phyloP scores from a whole-genome alignment of 1,140 invertebrate genomes.

The Heliothis subflexa region DNA sequence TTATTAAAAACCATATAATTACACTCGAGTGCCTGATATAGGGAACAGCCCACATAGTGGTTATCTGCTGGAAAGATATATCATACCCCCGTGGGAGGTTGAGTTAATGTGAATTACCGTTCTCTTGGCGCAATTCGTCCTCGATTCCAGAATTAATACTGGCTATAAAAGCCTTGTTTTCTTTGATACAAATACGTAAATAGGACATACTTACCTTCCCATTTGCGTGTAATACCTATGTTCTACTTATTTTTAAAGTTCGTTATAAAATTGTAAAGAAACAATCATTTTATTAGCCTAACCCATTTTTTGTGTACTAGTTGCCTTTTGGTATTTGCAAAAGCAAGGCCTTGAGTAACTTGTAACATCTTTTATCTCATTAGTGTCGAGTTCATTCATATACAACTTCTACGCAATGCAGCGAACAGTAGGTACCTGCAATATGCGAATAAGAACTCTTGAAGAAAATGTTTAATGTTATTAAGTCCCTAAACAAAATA shows the following conservation, averaged over 20 bases:
- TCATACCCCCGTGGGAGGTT: slow-evolving; percentile 22
- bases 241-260: no score
- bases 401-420: neutral
- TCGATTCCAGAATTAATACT: slow-evolving; percentile 13
- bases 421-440: neutral
- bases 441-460: neutral
- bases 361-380: slow-evolving; percentile 4
- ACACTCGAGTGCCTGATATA: neutral
- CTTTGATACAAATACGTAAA: neutral
- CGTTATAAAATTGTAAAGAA: no score
- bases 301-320: no score
- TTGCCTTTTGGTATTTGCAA: no score
- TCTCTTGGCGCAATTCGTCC: slow-evolving; percentile 32
- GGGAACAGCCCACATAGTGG: slow-evolving; percentile 5
- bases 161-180: slow-evolving; percentile 8
- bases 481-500: no score
- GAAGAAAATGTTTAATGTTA: no score
- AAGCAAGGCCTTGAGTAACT: no score
- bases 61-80: slow-evolving; percentile 33
- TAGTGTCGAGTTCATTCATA: neutral
- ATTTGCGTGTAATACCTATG: no score
- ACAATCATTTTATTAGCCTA: no score
- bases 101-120: slow-evolving; percentile 34
- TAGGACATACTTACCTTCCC: no score
- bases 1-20: slow-evolving; percentile 9